A percentile compares a stretch with the other conserved stretches of the same genome.
These are phyloP conservation scores for Ochotona curzoniae DNA, from an alignment of 2,113 vertebrate species.

Conservation along the genomic window DNA sequence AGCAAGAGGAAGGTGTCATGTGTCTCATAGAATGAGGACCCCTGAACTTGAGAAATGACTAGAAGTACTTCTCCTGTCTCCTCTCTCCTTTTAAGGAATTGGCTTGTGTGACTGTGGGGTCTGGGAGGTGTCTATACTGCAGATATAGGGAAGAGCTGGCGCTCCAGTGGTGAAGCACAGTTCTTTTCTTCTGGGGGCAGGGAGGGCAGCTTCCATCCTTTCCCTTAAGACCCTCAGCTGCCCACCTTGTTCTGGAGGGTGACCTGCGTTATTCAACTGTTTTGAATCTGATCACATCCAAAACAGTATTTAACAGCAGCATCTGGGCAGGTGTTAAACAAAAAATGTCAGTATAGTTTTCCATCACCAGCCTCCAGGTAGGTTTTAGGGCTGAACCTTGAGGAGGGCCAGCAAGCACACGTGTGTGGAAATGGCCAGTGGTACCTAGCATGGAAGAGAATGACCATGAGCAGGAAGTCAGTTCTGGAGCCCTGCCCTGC, in stretches of 20 bases:
- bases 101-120: background rate
- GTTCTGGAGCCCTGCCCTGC: background rate
- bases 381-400: background rate
- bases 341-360: background rate
- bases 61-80: fast-evolving
- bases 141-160: background rate
- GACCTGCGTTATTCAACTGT: background rate
- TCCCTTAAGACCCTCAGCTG: background rate
- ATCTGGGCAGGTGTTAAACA: background rate
- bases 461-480: background rate
- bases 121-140: background rate
- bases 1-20: background rate
- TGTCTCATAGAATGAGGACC: background rate
- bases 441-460: background rate
- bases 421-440: too few relatives aligned
- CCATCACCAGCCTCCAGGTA: too few relatives aligned
- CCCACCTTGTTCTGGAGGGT: background rate
- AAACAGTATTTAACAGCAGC: background rate
- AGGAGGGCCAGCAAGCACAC: fast-evolving
- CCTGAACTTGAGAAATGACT: background rate
- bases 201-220: background rate
- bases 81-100: background rate
- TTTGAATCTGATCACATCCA: background rate
- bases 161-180: background rate
- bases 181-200: background rate